A percentile compares a stretch with the other conserved stretches of the same genome.
Evolutionary conservation across 2,888 invertebrate genomes (phyloP).

Genomic region (Cryptus viduatorius): DNA sequence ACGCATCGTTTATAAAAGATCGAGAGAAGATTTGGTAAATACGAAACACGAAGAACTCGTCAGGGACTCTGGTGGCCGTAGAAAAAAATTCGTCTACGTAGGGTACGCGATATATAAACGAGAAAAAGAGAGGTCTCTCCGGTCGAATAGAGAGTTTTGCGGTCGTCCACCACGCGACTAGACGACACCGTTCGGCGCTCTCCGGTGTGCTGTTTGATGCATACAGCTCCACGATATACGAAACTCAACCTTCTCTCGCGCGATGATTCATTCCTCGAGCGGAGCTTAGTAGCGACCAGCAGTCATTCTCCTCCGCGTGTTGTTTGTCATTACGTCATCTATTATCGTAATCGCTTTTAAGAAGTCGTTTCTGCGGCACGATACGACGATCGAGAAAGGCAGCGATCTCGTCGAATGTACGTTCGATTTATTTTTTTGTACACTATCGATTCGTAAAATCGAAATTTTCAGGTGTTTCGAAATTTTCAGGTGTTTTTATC

Average conservation of each 20-base stretch:
- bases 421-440: background rate
- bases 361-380: slow-evolving; percentile 16
- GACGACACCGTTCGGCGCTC: slow-evolving; percentile 40
- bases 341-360: slow-evolving; percentile 70
- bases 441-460: background rate
- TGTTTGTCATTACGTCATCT: slow-evolving; percentile 71
- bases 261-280: slow-evolving; percentile 62
- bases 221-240: slow-evolving; percentile 9
- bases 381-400: slow-evolving; percentile 27
- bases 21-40: background rate
- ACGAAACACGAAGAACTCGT: background rate
- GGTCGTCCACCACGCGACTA: slow-evolving; percentile 58
- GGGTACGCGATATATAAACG: slow-evolving; percentile 15
- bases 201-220: background rate
- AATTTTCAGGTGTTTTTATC: background rate
- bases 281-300: slow-evolving; percentile 3
- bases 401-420: background rate
- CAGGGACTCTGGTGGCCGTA: background rate
- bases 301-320: slow-evolving; percentile 69
- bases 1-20: too few species aligned
- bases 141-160: slow-evolving; percentile 48
- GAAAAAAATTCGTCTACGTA: background rate
- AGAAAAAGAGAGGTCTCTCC: slow-evolving; percentile 41
- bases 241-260: slow-evolving; percentile 21
- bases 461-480: background rate